Conservation (phyloP, 2,797 vertebrate genomes). For the Serranus cabrilla region DNA sequence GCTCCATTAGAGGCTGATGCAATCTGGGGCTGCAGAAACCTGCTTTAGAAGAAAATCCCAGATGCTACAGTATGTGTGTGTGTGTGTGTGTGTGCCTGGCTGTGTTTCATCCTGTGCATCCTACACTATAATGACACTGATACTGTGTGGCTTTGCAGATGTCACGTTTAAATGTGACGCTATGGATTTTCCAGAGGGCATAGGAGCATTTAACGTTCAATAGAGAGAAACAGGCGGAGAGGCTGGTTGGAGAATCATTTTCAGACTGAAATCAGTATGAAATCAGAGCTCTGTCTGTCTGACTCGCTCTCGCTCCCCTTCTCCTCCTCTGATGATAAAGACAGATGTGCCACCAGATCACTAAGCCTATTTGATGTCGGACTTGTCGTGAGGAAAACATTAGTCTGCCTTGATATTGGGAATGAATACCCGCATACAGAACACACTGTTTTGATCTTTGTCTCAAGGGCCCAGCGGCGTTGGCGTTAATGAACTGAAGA, state of each 20-base stretch:
- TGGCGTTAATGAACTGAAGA: conserved; percentile 84
- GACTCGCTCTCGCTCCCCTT: conserved; percentile 44
- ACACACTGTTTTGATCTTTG: conserved; percentile 52
- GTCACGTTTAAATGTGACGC: conserved; percentile 62
- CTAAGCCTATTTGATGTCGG: conserved; percentile 57
- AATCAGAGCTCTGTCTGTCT: conserved; percentile 77
- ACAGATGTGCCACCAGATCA: conserved; percentile 75
- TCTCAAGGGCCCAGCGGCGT: conserved; percentile 82
- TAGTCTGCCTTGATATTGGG: conserved; percentile 41
- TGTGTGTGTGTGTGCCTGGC: conserved; percentile 8
- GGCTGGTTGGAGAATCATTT: conserved; percentile 52
- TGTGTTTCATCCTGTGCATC: conserved; percentile 64
- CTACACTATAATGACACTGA: conserved; percentile 69
- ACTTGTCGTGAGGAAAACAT: conserved; percentile 66
- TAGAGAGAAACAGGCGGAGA: conserved; percentile 31
- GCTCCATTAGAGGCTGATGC: conserved; percentile 76
- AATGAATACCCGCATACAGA: conserved; percentile 51
- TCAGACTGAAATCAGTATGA: conserved; percentile 71
- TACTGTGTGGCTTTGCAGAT: conserved; percentile 69
- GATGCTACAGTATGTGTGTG: conserved; percentile 49
- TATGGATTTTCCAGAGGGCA: conserved; percentile 76
- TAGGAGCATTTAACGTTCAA: conserved; percentile 45
- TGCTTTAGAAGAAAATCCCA: conserved; percentile 71
- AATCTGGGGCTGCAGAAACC: conserved; percentile 63
- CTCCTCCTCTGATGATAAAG: conserved; percentile 68